Evolutionary conservation across 2,113 vertebrate genomes (phyloP), one percentile per base, ranked within the genome.

Genomic region (Thermophis baileyi): DNA sequence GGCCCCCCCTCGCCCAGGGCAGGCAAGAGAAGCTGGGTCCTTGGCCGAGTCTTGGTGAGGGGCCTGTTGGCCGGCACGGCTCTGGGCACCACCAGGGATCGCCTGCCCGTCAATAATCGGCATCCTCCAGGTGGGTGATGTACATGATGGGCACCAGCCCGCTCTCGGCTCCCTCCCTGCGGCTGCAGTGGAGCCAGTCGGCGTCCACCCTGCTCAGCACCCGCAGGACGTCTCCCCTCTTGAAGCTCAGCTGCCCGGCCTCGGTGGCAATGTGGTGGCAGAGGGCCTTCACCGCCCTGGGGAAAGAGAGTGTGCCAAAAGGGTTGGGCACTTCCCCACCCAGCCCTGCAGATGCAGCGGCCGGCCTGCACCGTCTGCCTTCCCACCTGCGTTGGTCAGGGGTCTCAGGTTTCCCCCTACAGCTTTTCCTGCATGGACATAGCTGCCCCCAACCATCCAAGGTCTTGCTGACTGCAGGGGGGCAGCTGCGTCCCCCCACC

Each of bases 131-230:
- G 91, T 99, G 98, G 93, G 98, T 97, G 96, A 99, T 98, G 0
- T 99, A 99, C 97, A 99, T 97, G 96, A 99, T 97, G 94, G 99
- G 99, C 74, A 99, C 99, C 94, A 99, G 95, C 90, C 99, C 98
- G 46, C 90, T 97, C 91, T 96, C 94, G 0, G 97, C 96, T 85
- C 98, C 98, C 11, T 97, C 18, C 74, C 35, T 1, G 74, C 18
- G 97, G 55, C 98, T 97, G 93, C 99, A 99, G 91, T 97, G 97
- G 95, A 99, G 98, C 98, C 99, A 99, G 96, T 99, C 99, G 6
- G 98, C 96, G 1, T 98, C 98, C 0, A 98, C 98, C 49, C 97
- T 98, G 95, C 98, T 97, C 95, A 98, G 96, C 88, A 99, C 99
- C 20, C 94, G 97, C 60, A 99, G 96, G 90, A 98, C 47, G 3